Evolutionary conservation across 2,888 invertebrate genomes (phyloP), one percentile per base, ranked within the genome.

Genomic region (Mycalesis mineus): DNA sequence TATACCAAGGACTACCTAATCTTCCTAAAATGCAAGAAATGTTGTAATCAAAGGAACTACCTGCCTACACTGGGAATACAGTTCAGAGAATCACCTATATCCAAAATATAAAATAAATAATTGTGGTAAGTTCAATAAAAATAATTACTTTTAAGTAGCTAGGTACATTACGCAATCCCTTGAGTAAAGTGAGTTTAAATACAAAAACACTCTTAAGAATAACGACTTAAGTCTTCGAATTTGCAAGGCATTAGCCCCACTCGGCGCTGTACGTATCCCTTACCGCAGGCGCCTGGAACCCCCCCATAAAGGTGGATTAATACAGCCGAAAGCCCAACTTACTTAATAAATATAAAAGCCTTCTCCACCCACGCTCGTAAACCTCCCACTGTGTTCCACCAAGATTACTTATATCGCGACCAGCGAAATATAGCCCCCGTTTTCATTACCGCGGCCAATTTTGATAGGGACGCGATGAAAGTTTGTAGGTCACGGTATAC

Each of bases 281-380:
- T 51, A 55, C 59, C 60, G 70, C 77, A 78, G 80, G 77, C 82
- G 81, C 80, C 82, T 78, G 77, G 79, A 71, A 72, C 81, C 84
- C 84, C 82, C 78, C 79, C 74, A 86, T 87, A 87, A 88, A 88
- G 88, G 88, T 88, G 87, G 88, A 88, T 88, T 89, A 89, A 88
- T 89, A 82, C 80, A 77, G 75, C 87, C 88, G 73, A 89, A 88
- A 88, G 88, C 88, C 87, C 84, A 90, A 90, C 89, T 90, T 90
- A 90, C 88, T 90, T 90, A 90, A 90, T 90, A 90, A 90, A 90
- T 90, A 90, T 90, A 90, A 90, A 89, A 90, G 89, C 87, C 84
- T 88, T 87, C 87, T 78, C 84, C 86, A 74, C 85, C 83, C 83
- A 78, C 68, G 78, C 65, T 83, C 87, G 81, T 88, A 88, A 88